Evolutionary conservation across 2,888 invertebrate species (phyloP), one percentile per base, ranked within the genome.

Genomic region (Aleiodes leptofemur): DNA sequence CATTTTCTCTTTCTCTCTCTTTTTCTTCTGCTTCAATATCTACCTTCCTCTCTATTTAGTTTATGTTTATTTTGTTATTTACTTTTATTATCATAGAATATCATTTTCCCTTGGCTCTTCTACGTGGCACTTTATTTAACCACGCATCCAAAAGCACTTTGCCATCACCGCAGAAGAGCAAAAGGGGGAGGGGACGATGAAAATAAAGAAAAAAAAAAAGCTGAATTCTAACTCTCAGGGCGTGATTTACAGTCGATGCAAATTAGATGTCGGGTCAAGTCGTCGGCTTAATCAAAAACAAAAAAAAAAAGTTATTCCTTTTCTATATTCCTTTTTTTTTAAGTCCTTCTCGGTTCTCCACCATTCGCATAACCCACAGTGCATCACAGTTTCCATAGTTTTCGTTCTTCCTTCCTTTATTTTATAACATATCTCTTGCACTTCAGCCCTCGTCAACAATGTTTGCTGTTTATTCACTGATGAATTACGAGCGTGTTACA

Each of bases 261-360:
- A 80, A 80, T 80, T 80, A 80, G 80, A 79, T 80, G 80, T 80
- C 80, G 80, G 80, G 80, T 80, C 80, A 80, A 80, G 79, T 80
- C 80, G 80, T 80, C 80, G 79, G 79, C 79, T 80, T 80, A 80
- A 80, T 80, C 80, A 80, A 80, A 80, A 78, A 73, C 78, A 23
- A 43, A 14, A 23, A 7, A 7, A n/a, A 8, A 23, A 43, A 1
- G 23, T 61, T 80, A 79, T 79, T 80, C 78, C 29, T 48, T 73
- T 72, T 72, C 72, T 70, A 29, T 73, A 16, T 34, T 14, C 59
- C 23, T 23, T 23, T 23, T 23, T 23, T 23, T 57, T 69, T 56
- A 55, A 51, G 56, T 69, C 53, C 64, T 68, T 51, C 57, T 59
- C 55, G 57, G 57, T 72, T n/a, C 53, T 70, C 71, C 7, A 3